phyloP scores from a whole-genome alignment of 2,888 invertebrate genomes.

The Andrena hattorfiana region DNA sequence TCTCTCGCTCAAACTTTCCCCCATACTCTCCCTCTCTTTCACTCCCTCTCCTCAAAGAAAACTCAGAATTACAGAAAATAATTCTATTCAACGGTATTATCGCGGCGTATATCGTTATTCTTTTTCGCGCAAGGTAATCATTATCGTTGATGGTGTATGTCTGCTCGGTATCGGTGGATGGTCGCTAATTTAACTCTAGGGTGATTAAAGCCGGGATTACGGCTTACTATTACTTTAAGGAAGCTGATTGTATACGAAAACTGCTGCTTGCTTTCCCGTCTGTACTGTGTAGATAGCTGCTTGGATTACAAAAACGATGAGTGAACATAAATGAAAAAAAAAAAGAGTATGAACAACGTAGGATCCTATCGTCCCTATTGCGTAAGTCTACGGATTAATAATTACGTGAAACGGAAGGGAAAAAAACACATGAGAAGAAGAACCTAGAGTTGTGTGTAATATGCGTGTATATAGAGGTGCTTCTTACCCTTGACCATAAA shows the following conservation, averaged over 20 bases:
- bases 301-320: conserved; percentile 12
- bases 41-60: background rate
- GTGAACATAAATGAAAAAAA: conserved; percentile 19
- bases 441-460: conserved; percentile 38
- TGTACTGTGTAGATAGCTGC: conserved; percentile 51
- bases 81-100: conserved; percentile 60
- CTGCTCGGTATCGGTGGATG: conserved; percentile 68
- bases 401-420: conserved; percentile 36
- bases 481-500: conserved; percentile 64
- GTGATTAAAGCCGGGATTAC: conserved; percentile 69
- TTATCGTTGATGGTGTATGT: conserved; percentile 54
- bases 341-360: conserved; percentile 31
- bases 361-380: conserved; percentile 63
- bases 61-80: conserved; percentile 53
- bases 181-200: conserved; percentile 59
- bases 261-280: conserved; percentile 44
- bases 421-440: conserved; percentile 20
- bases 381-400: conserved; percentile 64
- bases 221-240: conserved; percentile 75
- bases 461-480: conserved; percentile 64
- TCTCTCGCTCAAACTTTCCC: no score
- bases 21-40: background rate
- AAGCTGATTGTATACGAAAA: conserved; percentile 77
- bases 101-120: conserved; percentile 43
- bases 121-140: conserved; percentile 50